A percentile compares a stretch with the other conserved stretches of the same genome.
Evolutionary conservation across 2,797 vertebrate species (phyloP).

Genomic region (Poecilia wingei): DNA sequence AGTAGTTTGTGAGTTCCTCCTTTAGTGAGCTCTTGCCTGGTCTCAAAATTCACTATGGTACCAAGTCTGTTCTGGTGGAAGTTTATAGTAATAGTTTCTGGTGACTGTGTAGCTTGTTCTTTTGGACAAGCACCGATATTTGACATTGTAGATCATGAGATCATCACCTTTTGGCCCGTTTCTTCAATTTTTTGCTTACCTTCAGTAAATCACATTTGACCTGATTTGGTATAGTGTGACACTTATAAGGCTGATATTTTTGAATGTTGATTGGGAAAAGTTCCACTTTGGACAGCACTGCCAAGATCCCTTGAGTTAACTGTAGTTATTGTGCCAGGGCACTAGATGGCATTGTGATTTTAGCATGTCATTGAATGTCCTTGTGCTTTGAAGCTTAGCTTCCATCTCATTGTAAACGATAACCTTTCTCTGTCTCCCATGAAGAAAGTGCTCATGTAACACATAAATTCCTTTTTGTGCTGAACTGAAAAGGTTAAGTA

Average conservation of each 20-base stretch:
- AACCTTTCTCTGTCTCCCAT: no score
- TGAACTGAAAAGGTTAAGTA: no score
- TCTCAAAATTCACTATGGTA: background rate
- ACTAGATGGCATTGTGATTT: no score
- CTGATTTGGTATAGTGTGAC: background rate
- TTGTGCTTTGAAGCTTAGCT: no score
- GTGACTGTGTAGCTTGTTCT: background rate
- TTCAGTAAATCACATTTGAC: background rate
- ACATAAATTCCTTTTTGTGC: no score
- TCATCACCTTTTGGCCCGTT: background rate
- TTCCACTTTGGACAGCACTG: no score
- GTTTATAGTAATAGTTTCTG: background rate
- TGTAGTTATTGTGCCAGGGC: no score
- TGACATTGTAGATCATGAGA: background rate
- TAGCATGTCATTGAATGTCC: no score
- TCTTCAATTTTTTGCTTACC: background rate
- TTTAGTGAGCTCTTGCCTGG: background rate
- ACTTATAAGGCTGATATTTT: background rate
- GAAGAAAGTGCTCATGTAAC: no score
- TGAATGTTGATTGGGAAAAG: no score
- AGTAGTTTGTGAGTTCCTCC: background rate
- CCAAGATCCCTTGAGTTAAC: no score
- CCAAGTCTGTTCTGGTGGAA: background rate
- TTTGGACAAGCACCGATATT: background rate
- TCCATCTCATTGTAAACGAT: no score